These are phyloP conservation scores for Ptiloglossa arizonensis DNA, from an alignment of 1,140 invertebrate genomes.

Conservation along the genomic window DNA sequence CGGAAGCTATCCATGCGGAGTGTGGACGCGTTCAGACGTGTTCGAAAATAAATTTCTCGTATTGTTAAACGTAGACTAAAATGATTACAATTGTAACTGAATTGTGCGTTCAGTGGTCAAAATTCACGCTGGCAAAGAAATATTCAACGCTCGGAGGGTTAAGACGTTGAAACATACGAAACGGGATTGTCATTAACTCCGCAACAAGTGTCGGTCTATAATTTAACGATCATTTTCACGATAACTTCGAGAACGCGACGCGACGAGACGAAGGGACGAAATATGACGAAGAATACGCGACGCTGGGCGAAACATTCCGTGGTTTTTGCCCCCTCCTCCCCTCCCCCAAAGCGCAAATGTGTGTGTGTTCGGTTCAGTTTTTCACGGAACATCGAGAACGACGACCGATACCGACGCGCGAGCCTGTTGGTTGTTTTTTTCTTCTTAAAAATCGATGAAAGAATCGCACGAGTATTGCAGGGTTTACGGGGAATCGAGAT, in stretches of 20 bases:
- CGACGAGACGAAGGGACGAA: too few species aligned
- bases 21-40: too few species aligned
- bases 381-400: too few species aligned
- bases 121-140: too few species aligned
- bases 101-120: too few species aligned
- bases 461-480: slow-evolving; percentile 48
- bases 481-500: slow-evolving; percentile 64
- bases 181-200: slow-evolving; percentile 61
- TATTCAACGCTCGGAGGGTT: slow-evolving; percentile 30
- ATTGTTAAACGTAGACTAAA: too few species aligned
- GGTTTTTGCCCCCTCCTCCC: too few species aligned
- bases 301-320: too few species aligned
- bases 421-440: slow-evolving; percentile 5
- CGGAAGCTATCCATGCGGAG: too few species aligned
- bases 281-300: not conserved
- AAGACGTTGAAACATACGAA: slow-evolving; percentile 43
- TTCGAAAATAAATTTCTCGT: too few species aligned
- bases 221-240: not conserved
- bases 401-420: not conserved
- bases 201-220: slow-evolving; percentile 47
- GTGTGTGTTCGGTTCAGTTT: slow-evolving; percentile 60
- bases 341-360: too few species aligned
- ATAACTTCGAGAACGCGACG: not conserved
- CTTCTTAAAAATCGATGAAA: not conserved
- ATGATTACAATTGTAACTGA: too few species aligned